Conservation (phyloP, 2,888 invertebrate genomes). For the Drosophila prostipennis region DNA sequence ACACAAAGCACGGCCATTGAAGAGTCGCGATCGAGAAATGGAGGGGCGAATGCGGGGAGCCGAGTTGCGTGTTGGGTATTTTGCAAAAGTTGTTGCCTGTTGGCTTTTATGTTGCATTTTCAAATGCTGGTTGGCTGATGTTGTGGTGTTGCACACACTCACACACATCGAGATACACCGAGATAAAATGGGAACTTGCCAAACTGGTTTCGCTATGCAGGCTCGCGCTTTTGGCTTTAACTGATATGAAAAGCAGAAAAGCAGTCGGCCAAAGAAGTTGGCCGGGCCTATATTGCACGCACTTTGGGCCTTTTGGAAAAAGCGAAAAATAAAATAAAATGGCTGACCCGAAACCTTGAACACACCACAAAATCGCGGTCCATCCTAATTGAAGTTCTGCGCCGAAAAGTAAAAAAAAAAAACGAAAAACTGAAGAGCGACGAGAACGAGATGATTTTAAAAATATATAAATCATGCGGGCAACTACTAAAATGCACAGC, state of each 20-base stretch:
- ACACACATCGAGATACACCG: slow-evolving; percentile 28
- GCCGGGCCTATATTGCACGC: slow-evolving; percentile 66
- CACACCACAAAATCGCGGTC: slow-evolving; percentile 10
- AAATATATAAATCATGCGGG: slow-evolving; percentile 83
- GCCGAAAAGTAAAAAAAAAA: neutral
- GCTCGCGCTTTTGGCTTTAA: slow-evolving; percentile 71
- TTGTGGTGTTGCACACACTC: slow-evolving; percentile 51
- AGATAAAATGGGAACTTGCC: slow-evolving; percentile 55
- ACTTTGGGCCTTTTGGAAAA: slow-evolving; percentile 24
- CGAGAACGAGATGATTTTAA: slow-evolving; percentile 69
- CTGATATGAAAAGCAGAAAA: slow-evolving; percentile 73
- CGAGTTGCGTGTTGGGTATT: slow-evolving; percentile 67
- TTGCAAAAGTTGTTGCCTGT: slow-evolving; percentile 69
- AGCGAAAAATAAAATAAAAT: slow-evolving; percentile 26
- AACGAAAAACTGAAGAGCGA: neutral
- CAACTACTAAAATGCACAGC: slow-evolving; percentile 82
- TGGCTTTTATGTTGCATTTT: slow-evolving; percentile 77
- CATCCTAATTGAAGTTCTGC: slow-evolving; percentile 35
- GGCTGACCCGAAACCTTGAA: slow-evolving; percentile 38
- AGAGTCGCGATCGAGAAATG: slow-evolving; percentile 15
- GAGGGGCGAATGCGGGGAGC: slow-evolving; percentile 12
- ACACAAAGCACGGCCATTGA: slow-evolving; percentile 56
- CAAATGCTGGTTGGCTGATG: slow-evolving; percentile 74
- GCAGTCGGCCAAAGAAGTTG: slow-evolving; percentile 41
- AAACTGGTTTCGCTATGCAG: slow-evolving; percentile 73